Evolutionary conservation across 2,888 invertebrate species (phyloP).

Genomic region (Pterostichus niger): DNA sequence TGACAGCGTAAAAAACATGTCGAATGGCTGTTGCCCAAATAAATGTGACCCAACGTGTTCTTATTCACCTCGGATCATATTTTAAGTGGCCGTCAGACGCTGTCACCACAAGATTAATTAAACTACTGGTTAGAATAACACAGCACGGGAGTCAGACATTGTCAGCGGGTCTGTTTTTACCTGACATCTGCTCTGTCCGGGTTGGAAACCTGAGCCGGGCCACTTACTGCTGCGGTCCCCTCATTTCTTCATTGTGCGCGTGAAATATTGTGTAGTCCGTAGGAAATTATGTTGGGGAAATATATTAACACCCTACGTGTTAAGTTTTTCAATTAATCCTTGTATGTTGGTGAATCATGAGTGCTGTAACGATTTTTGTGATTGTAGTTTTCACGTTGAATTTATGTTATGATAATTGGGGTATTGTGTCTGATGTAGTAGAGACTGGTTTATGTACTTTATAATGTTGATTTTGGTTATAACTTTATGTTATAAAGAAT

Average conservation of each 20-base stretch:
- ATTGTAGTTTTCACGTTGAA: conserved; percentile 23
- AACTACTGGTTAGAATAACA: conserved; percentile 66
- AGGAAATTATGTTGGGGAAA: conserved; percentile 60
- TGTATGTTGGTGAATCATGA: conserved; percentile 15
- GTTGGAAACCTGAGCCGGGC: conserved; percentile 48
- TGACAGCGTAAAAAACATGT: conserved; percentile 60
- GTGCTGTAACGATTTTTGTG: conserved; percentile 54
- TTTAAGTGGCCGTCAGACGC: conserved; percentile 65
- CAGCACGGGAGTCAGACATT: conserved; percentile 60
- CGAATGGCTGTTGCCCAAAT: conserved; percentile 58
- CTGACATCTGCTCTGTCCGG: conserved; percentile 64
- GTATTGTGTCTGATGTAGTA: conserved; percentile 13
- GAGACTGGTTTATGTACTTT: conserved; percentile 23
- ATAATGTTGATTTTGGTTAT: conserved; percentile 40
- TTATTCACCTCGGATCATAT: conserved; percentile 62
- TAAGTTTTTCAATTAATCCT: conserved; percentile 62
- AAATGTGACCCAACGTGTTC: conserved; percentile 63
- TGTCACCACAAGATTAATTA: conserved; percentile 66
- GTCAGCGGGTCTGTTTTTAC: conserved; percentile 64
- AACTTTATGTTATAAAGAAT: conserved; percentile 22
- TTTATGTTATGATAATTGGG: conserved; percentile 50
- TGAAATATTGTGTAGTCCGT: conserved; percentile 56
- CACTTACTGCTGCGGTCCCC: conserved; percentile 41
- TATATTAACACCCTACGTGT: conserved; percentile 58
- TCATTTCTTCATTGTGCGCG: conserved; percentile 59